Base-by-base conservation (phyloP, 2,797 vertebrate species). In the Spondyliosoma cantharus region DNA sequence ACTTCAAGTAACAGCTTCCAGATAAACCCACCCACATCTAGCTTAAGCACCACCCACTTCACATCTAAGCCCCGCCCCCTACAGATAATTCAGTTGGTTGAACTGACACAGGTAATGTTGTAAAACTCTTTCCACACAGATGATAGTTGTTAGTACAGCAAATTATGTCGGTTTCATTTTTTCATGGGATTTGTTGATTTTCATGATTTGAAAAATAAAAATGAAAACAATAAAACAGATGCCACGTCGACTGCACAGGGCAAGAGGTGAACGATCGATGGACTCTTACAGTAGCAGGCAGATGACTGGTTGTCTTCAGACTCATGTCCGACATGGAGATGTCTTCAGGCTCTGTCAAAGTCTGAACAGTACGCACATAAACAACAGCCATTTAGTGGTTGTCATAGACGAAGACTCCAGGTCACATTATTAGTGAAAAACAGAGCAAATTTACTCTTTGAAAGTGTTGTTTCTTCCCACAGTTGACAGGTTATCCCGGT, bases 321-420 rank as follows among this genome's bases (percentile, higher is more conserved):
- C 88, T 93, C 75, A 95, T 11, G 86, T 96, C 95, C 70, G 91
- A 90, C 94, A 95, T 90, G 74, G 95, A 90, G 92, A 96, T 94
- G 74, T 94, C 95, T 86, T 96, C 95, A 68, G 87, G 83, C 76
- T 95, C 92, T 46, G 81, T 86, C 83, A 91, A 81, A 73, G 82
- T 92, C 96, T 97, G 91, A 80, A 82, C 52, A 73, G 68, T 20
- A 32, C 0, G 68, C 71, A 90, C 66, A 86, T 49, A 84, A 80
- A 90, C 68, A 88, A 46, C 64, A 87, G 42, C 52, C 62, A 46
- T 73, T 86, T 50, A 86, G 74, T 68, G 73, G 70, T 52, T 37
- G 24, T 46, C 25, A 15, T 19, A 45, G 43, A 66, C 43, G 67
- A 67, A 54, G n/a, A 5, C 7, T 22, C 15, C 7, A 8, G 24